Percentiles rank a stretch among this genome's conserved stretches.
Evolutionary conservation across 2,113 vertebrate species (phyloP).

Genomic region (Notothenia coriiceps): DNA sequence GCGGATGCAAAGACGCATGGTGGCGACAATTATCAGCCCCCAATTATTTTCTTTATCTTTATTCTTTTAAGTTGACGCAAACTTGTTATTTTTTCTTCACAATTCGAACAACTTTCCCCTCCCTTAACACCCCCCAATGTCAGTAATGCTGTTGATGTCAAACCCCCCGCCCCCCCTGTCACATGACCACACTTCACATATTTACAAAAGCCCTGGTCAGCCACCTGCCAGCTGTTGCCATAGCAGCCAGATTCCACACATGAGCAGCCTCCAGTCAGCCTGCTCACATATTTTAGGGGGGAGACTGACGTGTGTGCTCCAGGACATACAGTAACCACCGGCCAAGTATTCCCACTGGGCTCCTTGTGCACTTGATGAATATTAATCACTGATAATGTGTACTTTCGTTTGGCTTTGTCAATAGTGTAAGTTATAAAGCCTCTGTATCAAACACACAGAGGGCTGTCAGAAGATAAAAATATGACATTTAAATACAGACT

Average conservation of each 20-base stretch:
- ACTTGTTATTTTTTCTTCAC: constrained; percentile 18
- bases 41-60: no score
- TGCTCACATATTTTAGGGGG: constrained; percentile 33
- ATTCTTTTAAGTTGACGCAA: not conserved
- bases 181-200: constrained; percentile 63
- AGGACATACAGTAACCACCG: not conserved
- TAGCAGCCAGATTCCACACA: constrained; percentile 76
- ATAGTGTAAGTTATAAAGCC: not conserved
- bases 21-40: no score
- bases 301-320: constrained; percentile 26
- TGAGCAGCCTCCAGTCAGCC: constrained; percentile 54
- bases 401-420: constrained; percentile 12
- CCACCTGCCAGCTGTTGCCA: constrained; percentile 77
- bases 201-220: constrained; percentile 61
- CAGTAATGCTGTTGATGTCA: constrained; percentile 60
- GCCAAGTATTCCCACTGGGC: constrained; percentile 19
- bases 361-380: constrained; percentile 5
- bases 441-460: constrained; percentile 16
- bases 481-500: constrained; percentile 4
- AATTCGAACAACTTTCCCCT: constrained; percentile 18
- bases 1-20: no score
- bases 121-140: constrained; percentile 40
- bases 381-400: constrained; percentile 12
- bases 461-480: not conserved
- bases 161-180: constrained; percentile 16